Evolutionary conservation across 1,140 invertebrate species (phyloP).

Genomic region (Lordiphosa collinella): DNA sequence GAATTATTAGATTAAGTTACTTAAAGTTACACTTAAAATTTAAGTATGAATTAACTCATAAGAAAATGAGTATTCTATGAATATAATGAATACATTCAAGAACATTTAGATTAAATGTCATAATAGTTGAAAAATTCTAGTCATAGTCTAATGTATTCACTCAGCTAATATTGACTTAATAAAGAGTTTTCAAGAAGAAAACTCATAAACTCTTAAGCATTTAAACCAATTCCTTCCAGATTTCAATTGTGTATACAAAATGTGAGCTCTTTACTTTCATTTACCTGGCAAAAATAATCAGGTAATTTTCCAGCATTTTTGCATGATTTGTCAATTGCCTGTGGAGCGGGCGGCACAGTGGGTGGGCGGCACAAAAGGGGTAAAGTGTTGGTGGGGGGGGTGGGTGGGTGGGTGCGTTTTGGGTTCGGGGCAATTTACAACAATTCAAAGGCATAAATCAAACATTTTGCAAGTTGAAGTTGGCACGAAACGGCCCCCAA

Average conservation of each 20-base stretch:
- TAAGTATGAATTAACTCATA: too few relatives aligned
- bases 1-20: too few relatives aligned
- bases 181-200: background rate
- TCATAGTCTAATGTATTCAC: too few relatives aligned
- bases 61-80: too few relatives aligned
- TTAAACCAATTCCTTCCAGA: too few relatives aligned
- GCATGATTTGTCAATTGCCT: slow-evolving; percentile 71
- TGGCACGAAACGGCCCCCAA: slow-evolving; percentile 37
- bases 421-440: slow-evolving; percentile 54
- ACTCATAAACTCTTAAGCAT: background rate
- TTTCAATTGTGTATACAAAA: too few relatives aligned
- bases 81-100: too few relatives aligned
- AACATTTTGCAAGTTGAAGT: slow-evolving; percentile 67
- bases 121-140: too few relatives aligned
- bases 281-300: slow-evolving; percentile 26
- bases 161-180: background rate
- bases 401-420: too few relatives aligned
- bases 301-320: slow-evolving; percentile 63
- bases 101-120: too few relatives aligned
- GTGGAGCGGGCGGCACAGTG: background rate
- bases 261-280: too few relatives aligned
- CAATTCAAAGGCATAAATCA: slow-evolving; percentile 74
- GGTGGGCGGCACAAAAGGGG: background rate
- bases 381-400: background rate
- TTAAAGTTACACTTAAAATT: too few relatives aligned